phyloP scores from a whole-genome alignment of 2,113 vertebrate genomes.

The Symphodus melops region DNA sequence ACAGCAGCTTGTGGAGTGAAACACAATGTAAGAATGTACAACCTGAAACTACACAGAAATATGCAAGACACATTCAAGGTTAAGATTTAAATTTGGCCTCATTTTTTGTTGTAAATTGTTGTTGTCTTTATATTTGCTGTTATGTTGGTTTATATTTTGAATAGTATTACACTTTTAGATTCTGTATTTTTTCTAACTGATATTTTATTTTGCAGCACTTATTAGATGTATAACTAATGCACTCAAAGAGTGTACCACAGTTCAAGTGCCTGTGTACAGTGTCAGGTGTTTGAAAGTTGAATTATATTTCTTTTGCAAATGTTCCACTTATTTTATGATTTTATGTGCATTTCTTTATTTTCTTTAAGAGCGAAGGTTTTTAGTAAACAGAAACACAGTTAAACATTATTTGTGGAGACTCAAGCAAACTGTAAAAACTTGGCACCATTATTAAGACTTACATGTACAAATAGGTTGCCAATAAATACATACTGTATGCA shows the following conservation, averaged over 20 bases:
- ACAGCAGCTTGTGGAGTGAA: slow-evolving; percentile 29
- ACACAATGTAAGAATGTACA: slow-evolving; percentile 63
- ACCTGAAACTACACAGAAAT: slow-evolving; percentile 50
- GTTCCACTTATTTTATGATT: slow-evolving; percentile 39
- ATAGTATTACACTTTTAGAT: slow-evolving; percentile 71
- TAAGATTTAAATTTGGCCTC: slow-evolving; percentile 36
- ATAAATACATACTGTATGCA: slow-evolving; percentile 53
- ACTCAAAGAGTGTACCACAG: slow-evolving; percentile 79
- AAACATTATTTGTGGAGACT: slow-evolving; percentile 47
- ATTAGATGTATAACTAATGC: slow-evolving; percentile 77
- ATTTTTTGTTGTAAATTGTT: slow-evolving; percentile 37
- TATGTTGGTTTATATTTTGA: slow-evolving; percentile 58
- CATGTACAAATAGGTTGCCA: slow-evolving; percentile 45
- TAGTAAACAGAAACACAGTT: slow-evolving; percentile 27
- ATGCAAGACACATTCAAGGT: slow-evolving; percentile 70
- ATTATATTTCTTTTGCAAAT: slow-evolving; percentile 40
- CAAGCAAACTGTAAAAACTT: slow-evolving; percentile 63
- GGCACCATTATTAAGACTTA: slow-evolving; percentile 44
- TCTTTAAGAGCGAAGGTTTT: slow-evolving; percentile 58
- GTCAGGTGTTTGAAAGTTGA: slow-evolving; percentile 64
- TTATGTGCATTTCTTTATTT: slow-evolving; percentile 44
- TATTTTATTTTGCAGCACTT: slow-evolving; percentile 83
- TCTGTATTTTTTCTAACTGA: slow-evolving; percentile 76
- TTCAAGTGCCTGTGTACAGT: slow-evolving; percentile 85
- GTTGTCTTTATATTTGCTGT: slow-evolving; percentile 47